Conservation (phyloP, 2,113 vertebrate genomes). For the Prietella phreatophila region DNA sequence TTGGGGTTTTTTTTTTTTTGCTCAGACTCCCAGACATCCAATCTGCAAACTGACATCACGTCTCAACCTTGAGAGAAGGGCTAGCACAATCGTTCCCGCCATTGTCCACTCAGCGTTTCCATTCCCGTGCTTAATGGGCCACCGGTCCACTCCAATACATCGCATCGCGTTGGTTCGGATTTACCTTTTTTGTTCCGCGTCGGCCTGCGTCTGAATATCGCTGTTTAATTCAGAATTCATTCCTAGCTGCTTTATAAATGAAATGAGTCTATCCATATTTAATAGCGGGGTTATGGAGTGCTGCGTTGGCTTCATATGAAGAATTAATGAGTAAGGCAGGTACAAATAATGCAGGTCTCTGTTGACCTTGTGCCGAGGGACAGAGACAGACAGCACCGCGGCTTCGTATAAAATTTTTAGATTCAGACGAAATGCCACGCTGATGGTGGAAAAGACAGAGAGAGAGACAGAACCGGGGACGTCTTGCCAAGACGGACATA, state of each 20-base stretch:
- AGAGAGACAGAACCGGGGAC: background rate
- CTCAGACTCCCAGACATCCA: background rate
- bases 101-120: conserved; percentile 1
- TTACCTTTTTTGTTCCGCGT: background rate
- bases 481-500: conserved; percentile 18
- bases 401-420: background rate
- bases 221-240: conserved; percentile 21
- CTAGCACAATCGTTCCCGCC: background rate
- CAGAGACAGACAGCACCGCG: background rate
- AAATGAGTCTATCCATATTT: conserved; percentile 39
- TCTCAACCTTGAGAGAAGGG: background rate
- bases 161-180: conserved; percentile 15
- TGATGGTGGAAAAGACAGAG: background rate
- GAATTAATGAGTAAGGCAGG: conserved; percentile 32
- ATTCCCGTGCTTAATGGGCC: background rate
- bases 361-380: conserved; percentile 32
- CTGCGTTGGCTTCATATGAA: conserved; percentile 7
- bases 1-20: background rate
- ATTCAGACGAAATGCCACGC: conserved; percentile 11
- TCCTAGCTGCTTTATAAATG: conserved; percentile 19
- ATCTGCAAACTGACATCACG: background rate
- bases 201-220: background rate
- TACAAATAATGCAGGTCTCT: conserved; percentile 22
- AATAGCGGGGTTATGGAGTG: conserved; percentile 5
- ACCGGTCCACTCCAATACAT: background rate